Conservation (phyloP, 2,797 vertebrate species). For the Delichon dasypus region DNA sequence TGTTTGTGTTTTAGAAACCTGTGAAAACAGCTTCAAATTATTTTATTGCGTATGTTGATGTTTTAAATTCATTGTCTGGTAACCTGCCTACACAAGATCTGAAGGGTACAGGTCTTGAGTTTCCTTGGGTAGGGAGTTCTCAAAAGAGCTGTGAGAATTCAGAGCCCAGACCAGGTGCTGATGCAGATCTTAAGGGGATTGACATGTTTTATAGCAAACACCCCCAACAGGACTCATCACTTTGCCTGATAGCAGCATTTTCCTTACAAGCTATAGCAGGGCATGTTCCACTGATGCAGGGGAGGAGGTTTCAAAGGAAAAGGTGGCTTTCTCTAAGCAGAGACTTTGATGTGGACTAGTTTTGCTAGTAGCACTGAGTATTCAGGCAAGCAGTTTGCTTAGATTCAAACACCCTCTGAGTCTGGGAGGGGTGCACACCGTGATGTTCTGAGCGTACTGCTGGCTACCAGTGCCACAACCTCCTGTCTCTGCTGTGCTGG, state of each 20-base stretch:
- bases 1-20: not conserved
- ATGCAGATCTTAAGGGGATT: not conserved
- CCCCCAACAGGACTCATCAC: not conserved
- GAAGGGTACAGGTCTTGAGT: not conserved
- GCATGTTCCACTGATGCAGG: rapidly evolving
- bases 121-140: not conserved
- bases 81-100: not conserved
- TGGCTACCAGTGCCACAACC: not conserved
- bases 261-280: not conserved
- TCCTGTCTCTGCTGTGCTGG: not conserved
- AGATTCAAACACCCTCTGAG: not conserved
- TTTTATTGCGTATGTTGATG: not conserved
- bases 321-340: not conserved
- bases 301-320: not conserved
- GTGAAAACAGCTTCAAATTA: not conserved
- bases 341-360: not conserved
- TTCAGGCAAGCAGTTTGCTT: not conserved
- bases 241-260: not conserved
- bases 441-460: rapidly evolving
- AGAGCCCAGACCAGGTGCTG: not conserved
- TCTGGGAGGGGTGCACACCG: not conserved
- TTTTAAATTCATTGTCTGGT: not conserved
- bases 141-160: not conserved
- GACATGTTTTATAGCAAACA: not conserved
- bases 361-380: not conserved